phyloP scores from a whole-genome alignment of 2,113 vertebrate genomes.

The Eulacestoma nigropectus region DNA sequence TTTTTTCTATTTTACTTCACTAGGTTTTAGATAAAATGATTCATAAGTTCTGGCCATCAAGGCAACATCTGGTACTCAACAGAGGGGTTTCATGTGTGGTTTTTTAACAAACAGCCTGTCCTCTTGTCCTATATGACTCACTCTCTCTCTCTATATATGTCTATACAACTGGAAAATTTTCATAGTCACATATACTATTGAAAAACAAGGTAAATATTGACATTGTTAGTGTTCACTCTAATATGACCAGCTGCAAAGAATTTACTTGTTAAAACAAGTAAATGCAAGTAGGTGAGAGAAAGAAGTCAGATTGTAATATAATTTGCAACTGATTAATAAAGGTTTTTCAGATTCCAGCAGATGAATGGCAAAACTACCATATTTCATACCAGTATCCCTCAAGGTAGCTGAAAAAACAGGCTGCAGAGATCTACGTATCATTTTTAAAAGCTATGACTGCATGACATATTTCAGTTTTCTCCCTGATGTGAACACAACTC shows the following conservation, averaged over 20 bases:
- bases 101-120: background rate
- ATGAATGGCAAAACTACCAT: background rate
- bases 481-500: background rate
- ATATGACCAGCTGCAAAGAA: background rate
- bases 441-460: background rate
- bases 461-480: background rate
- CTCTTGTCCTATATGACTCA: background rate
- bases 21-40: background rate
- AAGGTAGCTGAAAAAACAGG: background rate
- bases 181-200: background rate
- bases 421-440: rapidly evolving
- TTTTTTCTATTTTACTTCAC: background rate
- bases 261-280: background rate
- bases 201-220: background rate
- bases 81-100: background rate
- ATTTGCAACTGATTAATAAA: background rate
- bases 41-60: background rate
- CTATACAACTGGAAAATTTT: background rate
- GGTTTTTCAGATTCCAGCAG: background rate
- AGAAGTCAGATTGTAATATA: background rate
- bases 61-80: background rate
- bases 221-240: background rate
- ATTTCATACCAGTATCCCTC: background rate
- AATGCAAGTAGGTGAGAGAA: background rate
- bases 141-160: too few relatives aligned